Evolutionary conservation across 2,888 invertebrate species (phyloP).

Genomic region (Diogma glabrata): DNA sequence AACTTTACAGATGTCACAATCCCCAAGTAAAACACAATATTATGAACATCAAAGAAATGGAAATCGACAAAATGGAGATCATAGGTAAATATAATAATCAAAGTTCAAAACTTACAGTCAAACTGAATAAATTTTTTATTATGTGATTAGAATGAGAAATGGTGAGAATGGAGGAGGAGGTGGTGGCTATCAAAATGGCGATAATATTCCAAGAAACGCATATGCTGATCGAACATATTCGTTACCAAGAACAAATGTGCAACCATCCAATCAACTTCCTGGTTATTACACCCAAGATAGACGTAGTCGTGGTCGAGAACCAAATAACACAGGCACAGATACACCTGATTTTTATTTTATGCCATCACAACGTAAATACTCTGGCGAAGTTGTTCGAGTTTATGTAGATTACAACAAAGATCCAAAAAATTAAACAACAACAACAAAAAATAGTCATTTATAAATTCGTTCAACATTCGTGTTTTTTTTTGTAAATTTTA

Average conservation of each 20-base stretch:
- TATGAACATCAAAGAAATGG: slow-evolving; percentile 14
- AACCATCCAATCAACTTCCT: slow-evolving; percentile 36
- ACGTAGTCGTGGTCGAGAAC: slow-evolving; percentile 29
- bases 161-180: not conserved
- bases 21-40: slow-evolving; percentile 33
- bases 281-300: slow-evolving; percentile 45
- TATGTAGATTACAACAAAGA: slow-evolving; percentile 72
- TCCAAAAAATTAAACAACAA: slow-evolving; percentile 40
- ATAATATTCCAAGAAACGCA: slow-evolving; percentile 13
- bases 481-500: too few species aligned
- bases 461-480: too few species aligned
- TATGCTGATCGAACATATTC: slow-evolving; percentile 58
- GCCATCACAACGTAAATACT: slow-evolving; percentile 88
- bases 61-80: slow-evolving; percentile 15
- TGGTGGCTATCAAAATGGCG: slow-evolving; percentile 25
- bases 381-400: slow-evolving; percentile 77
- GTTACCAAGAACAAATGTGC: slow-evolving; percentile 52
- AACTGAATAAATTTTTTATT: not conserved
- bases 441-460: too few species aligned
- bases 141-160: not conserved
- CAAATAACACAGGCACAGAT: slow-evolving; percentile 32
- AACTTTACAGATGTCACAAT: slow-evolving; percentile 36
- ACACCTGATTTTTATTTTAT: slow-evolving; percentile 84
- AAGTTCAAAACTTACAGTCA: not conserved
- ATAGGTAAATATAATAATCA: slow-evolving; percentile 8